Conservation (phyloP, 2,888 invertebrate species). For the Neuroscelio doddi region DNA sequence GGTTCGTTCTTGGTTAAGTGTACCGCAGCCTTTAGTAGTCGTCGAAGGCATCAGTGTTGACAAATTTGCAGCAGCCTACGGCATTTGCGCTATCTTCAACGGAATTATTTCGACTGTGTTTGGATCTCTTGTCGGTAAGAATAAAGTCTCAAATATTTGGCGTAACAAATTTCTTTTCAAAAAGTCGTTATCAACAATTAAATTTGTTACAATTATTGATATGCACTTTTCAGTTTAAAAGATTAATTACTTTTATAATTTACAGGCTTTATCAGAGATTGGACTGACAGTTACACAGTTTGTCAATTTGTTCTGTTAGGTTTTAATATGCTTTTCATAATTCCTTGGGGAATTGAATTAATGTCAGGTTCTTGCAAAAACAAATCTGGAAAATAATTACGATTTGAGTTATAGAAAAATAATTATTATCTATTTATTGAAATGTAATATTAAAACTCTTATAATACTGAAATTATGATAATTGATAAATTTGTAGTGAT, state of each 20-base stretch:
- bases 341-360: conserved; percentile 80
- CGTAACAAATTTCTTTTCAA: not conserved
- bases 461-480: no score
- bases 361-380: no score
- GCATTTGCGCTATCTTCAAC: conserved; percentile 81
- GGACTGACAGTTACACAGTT: conserved; percentile 78
- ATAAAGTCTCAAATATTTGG: conserved; percentile 26
- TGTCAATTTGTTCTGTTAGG: conserved; percentile 80
- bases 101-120: conserved; percentile 80
- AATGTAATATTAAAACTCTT: no score
- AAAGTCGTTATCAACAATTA: no score
- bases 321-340: conserved; percentile 78
- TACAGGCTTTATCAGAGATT: conserved; percentile 77
- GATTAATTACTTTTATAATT: conserved; percentile 65
- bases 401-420: no score
- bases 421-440: no score
- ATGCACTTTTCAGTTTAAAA: no score
- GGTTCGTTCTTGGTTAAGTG: conserved; percentile 81
- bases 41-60: conserved; percentile 80
- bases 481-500: no score
- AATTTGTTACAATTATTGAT: no score
- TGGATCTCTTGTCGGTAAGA: conserved; percentile 80
- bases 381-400: no score
- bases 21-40: conserved; percentile 81
- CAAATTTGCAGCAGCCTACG: conserved; percentile 82